Conservation (phyloP, 2,113 vertebrate species). For the Theristicus caerulescens region DNA sequence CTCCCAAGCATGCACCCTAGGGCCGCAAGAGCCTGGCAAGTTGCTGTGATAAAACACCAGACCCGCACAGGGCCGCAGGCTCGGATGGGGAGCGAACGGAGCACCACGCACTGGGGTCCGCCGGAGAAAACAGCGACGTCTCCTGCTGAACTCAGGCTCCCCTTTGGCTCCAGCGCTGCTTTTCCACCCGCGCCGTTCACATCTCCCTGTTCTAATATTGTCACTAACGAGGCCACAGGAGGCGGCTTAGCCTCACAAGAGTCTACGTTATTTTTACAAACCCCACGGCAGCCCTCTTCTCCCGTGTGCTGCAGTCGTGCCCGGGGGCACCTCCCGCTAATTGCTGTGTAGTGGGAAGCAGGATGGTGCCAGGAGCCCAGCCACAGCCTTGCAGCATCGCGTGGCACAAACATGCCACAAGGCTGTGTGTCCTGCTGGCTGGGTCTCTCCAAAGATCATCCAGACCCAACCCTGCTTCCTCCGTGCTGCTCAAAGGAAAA, state of each 20-base stretch:
- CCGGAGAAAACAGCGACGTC: fast-evolving
- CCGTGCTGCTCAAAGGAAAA: not conserved
- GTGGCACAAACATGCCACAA: fast-evolving
- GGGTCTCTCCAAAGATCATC: not conserved
- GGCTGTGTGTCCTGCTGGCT: not conserved
- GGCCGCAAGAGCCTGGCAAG: not conserved
- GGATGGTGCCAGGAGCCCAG: not conserved
- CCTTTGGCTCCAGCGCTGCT: not conserved
- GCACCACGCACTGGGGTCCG: fast-evolving
- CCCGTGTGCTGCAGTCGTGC: not conserved
- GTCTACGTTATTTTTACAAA: not conserved
- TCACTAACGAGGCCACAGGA: not conserved
- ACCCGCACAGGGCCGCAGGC: not conserved
- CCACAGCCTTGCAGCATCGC: fast-evolving
- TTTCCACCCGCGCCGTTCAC: fast-evolving
- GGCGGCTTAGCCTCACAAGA: not conserved
- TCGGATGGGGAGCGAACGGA: fast-evolving
- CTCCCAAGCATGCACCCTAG: not conserved
- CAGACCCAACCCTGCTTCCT: not conserved
- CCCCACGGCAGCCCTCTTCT: not conserved
- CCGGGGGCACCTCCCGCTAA: not conserved
- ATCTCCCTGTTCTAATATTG: not conserved
- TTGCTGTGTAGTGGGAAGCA: not conserved
- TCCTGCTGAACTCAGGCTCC: not conserved
- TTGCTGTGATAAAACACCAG: not conserved